These are phyloP conservation scores for Athene noctua DNA, from an alignment of 2,113 vertebrate genomes.

Conservation along the genomic window DNA sequence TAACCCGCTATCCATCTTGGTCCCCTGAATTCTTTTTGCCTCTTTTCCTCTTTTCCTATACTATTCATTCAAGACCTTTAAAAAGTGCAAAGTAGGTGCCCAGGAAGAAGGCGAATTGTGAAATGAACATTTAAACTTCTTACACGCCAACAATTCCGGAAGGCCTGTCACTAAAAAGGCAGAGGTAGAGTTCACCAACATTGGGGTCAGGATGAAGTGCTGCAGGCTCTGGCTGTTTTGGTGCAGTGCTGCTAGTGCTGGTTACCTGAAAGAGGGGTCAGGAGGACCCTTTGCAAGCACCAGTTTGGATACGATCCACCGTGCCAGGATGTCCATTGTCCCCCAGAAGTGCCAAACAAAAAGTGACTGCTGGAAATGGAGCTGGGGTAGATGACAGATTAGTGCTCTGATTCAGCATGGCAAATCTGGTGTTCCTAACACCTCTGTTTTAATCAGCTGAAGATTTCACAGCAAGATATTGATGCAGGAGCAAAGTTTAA, in stretches of 20 bases:
- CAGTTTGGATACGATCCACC: background rate
- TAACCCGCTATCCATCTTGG: slow-evolving; percentile 1
- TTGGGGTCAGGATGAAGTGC: background rate
- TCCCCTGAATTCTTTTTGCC: background rate
- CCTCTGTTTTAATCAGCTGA: background rate
- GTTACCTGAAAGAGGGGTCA: background rate
- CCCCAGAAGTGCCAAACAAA: fast-evolving
- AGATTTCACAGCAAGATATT: background rate
- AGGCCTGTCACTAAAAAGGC: background rate
- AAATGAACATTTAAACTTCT: background rate
- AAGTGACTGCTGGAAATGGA: background rate
- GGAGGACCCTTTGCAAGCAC: background rate
- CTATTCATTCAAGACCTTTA: background rate
- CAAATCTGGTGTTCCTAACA: background rate
- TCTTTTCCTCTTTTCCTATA: background rate
- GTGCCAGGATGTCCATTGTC: background rate
- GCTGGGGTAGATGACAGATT: background rate
- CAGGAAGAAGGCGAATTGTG: background rate
- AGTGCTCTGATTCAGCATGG: background rate
- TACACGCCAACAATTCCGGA: background rate
- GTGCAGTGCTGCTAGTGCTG: background rate
- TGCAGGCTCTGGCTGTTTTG: background rate
- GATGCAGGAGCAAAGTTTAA: background rate
- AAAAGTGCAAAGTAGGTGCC: background rate
- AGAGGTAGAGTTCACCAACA: background rate